Percentiles rank a stretch among this genome's conserved stretches.
phyloP scores from a whole-genome alignment of 2,888 invertebrate genomes.

The Crossocerus cetratus region DNA sequence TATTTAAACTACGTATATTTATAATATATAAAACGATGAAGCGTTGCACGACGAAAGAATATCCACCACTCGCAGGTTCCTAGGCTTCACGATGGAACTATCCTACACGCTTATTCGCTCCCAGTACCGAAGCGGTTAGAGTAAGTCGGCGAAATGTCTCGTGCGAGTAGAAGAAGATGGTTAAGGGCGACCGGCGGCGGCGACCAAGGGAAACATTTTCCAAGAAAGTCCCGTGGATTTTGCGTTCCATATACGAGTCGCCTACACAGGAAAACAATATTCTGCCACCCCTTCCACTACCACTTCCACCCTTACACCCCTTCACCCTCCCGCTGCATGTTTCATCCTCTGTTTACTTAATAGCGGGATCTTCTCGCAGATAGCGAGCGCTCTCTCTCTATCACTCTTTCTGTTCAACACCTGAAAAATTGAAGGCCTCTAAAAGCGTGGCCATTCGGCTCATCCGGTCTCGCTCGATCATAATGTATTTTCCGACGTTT shows the following conservation, averaged over 20 bases:
- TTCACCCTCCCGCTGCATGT: too few species aligned
- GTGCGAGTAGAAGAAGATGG: neutral
- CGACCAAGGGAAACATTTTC: constrained; percentile 17
- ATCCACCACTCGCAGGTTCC: too few species aligned
- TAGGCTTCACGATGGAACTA: too few species aligned
- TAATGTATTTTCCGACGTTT: constrained; percentile 25
- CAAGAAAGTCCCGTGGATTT: constrained; percentile 21
- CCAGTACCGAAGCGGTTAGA: too few species aligned
- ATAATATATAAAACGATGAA: too few species aligned
- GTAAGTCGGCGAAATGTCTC: neutral
- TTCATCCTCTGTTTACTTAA: constrained; percentile 28
- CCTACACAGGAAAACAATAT: constrained; percentile 26
- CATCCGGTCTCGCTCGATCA: constrained; percentile 27
- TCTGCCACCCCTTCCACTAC: neutral
- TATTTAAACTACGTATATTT: too few species aligned
- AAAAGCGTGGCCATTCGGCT: constrained; percentile 50
- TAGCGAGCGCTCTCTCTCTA: too few species aligned
- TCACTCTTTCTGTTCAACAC: constrained; percentile 45
- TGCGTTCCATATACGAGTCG: constrained; percentile 2
- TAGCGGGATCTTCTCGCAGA: constrained; percentile 54
- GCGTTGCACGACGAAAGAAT: too few species aligned
- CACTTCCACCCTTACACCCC: too few species aligned
- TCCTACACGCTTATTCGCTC: too few species aligned
- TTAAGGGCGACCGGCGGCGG: neutral
- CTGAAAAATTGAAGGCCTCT: constrained; percentile 62